Conservation (phyloP, 1,140 invertebrate genomes). For the Hypothenemus hampei region DNA sequence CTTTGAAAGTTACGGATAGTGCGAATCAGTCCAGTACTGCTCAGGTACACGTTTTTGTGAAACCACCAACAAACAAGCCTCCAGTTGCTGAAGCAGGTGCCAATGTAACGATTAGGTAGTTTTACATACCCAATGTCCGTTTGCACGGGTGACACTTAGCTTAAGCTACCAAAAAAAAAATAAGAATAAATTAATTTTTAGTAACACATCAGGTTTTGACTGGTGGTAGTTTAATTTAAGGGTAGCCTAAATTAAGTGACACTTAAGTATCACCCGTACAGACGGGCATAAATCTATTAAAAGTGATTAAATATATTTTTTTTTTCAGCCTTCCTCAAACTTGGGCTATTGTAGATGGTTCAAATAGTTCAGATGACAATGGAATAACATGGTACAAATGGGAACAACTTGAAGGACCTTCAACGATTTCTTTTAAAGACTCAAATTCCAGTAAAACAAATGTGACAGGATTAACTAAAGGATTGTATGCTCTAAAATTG, state of each 20-base stretch:
- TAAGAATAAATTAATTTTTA: too few species aligned
- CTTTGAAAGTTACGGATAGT: conserved; percentile 86
- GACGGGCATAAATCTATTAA: too few species aligned
- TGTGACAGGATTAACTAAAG: conserved; percentile 75
- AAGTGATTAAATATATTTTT: conserved; percentile 44
- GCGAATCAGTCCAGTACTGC: conserved; percentile 80
- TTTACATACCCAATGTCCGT: not conserved
- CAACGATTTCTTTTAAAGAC: conserved; percentile 50
- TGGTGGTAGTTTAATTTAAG: too few species aligned
- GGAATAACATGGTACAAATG: conserved; percentile 74
- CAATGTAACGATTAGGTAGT: conserved; percentile 49
- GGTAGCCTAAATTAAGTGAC: too few species aligned
- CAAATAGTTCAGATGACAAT: conserved; percentile 78
- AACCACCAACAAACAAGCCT: conserved; percentile 79
- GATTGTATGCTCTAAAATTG: conserved; percentile 77
- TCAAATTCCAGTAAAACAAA: conserved; percentile 57
- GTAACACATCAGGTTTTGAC: too few species aligned
- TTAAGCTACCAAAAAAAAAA: too few species aligned
- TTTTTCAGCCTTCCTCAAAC: conserved; percentile 66
- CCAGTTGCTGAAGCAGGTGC: conserved; percentile 63
- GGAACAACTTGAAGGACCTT: conserved; percentile 68
- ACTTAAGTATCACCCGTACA: too few species aligned
- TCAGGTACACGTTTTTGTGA: conserved; percentile 84
- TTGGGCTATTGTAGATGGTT: conserved; percentile 72
- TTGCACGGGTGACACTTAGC: too few species aligned